Evolutionary conservation across 1,140 invertebrate genomes (phyloP), one percentile per base, ranked within the genome.

Genomic region (Drosophila sulfurigaster): DNA sequence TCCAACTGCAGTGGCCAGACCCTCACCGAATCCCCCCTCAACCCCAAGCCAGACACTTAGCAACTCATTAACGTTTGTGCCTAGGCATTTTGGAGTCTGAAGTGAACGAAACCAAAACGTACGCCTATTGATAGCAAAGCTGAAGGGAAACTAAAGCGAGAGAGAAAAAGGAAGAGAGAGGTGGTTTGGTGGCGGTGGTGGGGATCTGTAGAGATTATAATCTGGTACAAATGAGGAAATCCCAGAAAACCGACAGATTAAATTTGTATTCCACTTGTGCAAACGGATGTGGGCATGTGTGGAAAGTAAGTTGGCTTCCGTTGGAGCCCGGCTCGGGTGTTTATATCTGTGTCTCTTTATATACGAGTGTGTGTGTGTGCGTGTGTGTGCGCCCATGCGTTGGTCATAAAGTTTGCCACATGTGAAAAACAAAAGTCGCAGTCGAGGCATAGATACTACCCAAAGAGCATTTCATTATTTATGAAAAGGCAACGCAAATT

Each of bases 241-340:
- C 83, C 80, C 83, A 83, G 85, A 72, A 83, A 80, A 83, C 85
- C 80, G 78, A 70, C 85, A 81, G 85, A 88, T 88, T 88, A 89
- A 83, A 83, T 89, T 88, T 83, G 83, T 83, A 88, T 89, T 79
- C 73, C 83, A 82, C 79, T 83, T 75, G 70, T 81, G 66, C 71
- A 56, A 75, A 67, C 70, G 85, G 74, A 78, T 78, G 85, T 83
- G 74, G 74, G 67, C 78, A 89, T 87, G 69, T 88, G 80, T 88
- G 83, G 81, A 69, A 78, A 87, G 64, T 73, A 68, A 73, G 62
- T 81, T 68, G 68, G 66, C 70, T 73, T 68, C 69, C 70, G 56
- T 66, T 49, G 15, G 62, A 68, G 62, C 62, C 54, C 52, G 30
- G 7, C 32, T 35, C 5, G 35, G 38, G 59, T 66, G 43, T 60